A percentile compares a stretch with the other conserved stretches of the same genome.
phyloP scores from a whole-genome alignment of 2,888 invertebrate species.

The Cantharis nigra region DNA sequence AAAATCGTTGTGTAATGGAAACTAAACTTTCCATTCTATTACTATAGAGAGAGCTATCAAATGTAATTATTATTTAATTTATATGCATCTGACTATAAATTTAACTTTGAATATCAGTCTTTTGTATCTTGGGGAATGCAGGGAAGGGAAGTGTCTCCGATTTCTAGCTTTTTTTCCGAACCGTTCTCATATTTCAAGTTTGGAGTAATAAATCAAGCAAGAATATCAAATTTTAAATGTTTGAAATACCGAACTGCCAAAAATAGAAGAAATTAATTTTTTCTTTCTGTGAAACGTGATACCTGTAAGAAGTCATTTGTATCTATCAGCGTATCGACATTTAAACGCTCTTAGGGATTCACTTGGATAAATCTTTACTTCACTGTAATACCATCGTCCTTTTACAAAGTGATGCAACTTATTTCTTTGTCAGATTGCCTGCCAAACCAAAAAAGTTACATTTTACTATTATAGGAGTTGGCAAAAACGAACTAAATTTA shows the following conservation, averaged over 20 bases:
- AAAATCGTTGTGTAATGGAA: too few relatives aligned
- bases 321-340: slow-evolving; percentile 24
- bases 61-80: too few relatives aligned
- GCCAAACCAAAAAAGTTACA: background rate
- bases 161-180: background rate
- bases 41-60: too few relatives aligned
- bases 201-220: background rate
- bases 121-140: background rate
- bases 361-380: slow-evolving; percentile 18
- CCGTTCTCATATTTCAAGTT: background rate
- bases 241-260: background rate
- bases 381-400: slow-evolving; percentile 9
- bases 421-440: slow-evolving; percentile 21
- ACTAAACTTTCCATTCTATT: too few relatives aligned
- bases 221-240: background rate
- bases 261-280: background rate
- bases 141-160: background rate
- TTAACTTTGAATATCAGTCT: background rate
- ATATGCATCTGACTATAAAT: too few relatives aligned
- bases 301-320: slow-evolving; percentile 19
- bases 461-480: background rate
- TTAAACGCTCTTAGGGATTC: slow-evolving; percentile 19
- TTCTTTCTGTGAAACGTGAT: slow-evolving; percentile 6
- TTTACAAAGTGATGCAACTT: slow-evolving; percentile 19
- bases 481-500: background rate